Percentiles rank a stretch among this genome's conserved stretches.
These are phyloP conservation scores for Glareola pratincola DNA, from an alignment of 2,113 vertebrate genomes.

Conservation along the genomic window DNA sequence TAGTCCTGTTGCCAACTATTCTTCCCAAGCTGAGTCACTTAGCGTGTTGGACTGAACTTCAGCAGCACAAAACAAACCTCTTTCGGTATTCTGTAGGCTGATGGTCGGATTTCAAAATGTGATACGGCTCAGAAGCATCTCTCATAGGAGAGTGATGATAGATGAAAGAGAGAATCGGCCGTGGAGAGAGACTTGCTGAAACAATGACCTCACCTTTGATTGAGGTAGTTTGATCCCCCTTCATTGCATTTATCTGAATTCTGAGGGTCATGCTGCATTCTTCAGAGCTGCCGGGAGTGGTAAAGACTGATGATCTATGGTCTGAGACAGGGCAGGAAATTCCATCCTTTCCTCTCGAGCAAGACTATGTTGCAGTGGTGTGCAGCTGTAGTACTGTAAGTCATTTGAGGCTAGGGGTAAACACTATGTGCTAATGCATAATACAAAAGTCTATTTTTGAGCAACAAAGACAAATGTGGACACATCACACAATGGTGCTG, in stretches of 20 bases:
- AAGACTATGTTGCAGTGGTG: background rate
- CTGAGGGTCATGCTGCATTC: background rate
- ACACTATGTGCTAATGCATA: background rate
- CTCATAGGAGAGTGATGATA: background rate
- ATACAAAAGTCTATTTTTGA: constrained; percentile 10
- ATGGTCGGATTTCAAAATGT: background rate
- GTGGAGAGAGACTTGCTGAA: background rate
- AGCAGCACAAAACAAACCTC: constrained; percentile 29
- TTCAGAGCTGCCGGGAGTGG: constrained; percentile 1
- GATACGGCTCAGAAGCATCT: constrained; percentile 16
- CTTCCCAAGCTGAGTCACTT: constrained; percentile 19
- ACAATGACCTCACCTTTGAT: constrained; percentile 23
- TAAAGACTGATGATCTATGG: background rate
- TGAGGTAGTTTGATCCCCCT: background rate
- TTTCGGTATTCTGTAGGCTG: background rate
- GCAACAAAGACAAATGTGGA: background rate
- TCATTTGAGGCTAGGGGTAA: background rate
- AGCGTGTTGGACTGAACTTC: background rate
- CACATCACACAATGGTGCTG: background rate
- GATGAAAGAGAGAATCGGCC: background rate
- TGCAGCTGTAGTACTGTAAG: background rate
- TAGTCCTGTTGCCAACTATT: constrained; percentile 4
- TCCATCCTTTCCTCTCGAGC: background rate
- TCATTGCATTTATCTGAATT: constrained; percentile 13
- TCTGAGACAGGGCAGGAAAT: constrained; percentile 11